Percentiles rank a stretch among this genome's conserved stretches.
Conservation (phyloP, 2,113 vertebrate species). For the Rhinoderma darwinii region DNA sequence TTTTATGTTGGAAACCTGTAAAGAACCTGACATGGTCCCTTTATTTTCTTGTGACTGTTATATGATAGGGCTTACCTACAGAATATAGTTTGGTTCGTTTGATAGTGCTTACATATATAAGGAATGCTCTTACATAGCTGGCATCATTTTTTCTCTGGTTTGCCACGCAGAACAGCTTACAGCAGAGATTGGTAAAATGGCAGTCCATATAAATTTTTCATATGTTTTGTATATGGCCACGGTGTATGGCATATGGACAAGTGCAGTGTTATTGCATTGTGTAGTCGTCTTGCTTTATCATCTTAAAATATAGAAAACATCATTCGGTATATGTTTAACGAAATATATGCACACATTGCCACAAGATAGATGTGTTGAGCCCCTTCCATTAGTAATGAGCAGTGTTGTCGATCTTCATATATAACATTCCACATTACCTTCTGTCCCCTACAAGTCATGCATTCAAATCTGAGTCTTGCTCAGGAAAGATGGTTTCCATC, state of each 20-base stretch:
- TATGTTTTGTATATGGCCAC: background rate
- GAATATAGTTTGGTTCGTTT: background rate
- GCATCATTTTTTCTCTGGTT: background rate
- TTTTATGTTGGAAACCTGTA: too few relatives aligned
- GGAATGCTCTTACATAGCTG: background rate
- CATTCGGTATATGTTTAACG: background rate
- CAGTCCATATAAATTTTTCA: background rate
- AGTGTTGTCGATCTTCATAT: background rate
- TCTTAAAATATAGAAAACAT: too few relatives aligned
- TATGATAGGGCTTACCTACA: background rate
- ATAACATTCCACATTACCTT: constrained; percentile 24
- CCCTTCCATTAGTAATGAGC: background rate
- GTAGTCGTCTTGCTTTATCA: too few relatives aligned
- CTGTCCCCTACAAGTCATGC: background rate
- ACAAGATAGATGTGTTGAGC: background rate
- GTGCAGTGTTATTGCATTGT: too few relatives aligned
- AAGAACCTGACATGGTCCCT: too few relatives aligned
- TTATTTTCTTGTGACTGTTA: too few relatives aligned
- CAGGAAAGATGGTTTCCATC: constrained; percentile 38
- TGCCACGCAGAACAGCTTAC: background rate
- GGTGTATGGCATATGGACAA: background rate
- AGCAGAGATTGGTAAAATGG: background rate
- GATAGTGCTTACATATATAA: background rate
- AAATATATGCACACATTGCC: background rate
- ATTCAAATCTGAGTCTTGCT: constrained; percentile 20